phyloP scores from a whole-genome alignment of 1,140 invertebrate species.

The Caenorhabditis inopinata region DNA sequence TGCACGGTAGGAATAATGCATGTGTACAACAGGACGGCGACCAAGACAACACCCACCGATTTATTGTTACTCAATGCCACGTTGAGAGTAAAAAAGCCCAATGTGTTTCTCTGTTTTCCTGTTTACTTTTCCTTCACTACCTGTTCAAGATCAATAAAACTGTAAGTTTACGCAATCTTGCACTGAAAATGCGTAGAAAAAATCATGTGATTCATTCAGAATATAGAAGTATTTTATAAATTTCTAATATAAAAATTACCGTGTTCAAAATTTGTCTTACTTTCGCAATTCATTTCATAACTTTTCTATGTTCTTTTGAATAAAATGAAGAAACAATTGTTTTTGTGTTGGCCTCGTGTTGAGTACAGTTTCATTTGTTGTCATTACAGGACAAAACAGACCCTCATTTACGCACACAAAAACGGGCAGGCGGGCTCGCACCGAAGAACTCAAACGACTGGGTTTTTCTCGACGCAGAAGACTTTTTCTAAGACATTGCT shows the following conservation, averaged over 20 bases:
- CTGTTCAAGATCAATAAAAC: no score
- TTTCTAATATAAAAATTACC: no score
- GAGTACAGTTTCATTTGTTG: not conserved
- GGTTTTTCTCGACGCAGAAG: not conserved
- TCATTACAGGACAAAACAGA: not conserved
- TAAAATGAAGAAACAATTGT: not conserved
- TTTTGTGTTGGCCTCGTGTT: not conserved
- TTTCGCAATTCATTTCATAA: no score
- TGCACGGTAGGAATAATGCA: not conserved
- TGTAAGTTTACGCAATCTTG: no score
- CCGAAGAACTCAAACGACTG: not conserved
- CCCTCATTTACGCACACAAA: not conserved
- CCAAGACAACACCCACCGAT: not conserved
- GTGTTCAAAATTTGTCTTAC: no score
- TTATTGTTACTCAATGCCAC: not conserved
- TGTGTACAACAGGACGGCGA: not conserved
- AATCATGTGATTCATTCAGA: no score
- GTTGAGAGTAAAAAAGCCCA: no score
- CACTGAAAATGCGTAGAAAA: no score
- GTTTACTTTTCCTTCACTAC: no score
- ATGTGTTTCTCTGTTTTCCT: no score
- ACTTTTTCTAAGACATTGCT: not conserved
- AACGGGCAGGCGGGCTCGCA: not conserved
- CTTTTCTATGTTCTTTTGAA: no score
- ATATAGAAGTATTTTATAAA: no score